phyloP scores from a whole-genome alignment of 2,888 invertebrate species.

The Seladonia tumulorum region DNA sequence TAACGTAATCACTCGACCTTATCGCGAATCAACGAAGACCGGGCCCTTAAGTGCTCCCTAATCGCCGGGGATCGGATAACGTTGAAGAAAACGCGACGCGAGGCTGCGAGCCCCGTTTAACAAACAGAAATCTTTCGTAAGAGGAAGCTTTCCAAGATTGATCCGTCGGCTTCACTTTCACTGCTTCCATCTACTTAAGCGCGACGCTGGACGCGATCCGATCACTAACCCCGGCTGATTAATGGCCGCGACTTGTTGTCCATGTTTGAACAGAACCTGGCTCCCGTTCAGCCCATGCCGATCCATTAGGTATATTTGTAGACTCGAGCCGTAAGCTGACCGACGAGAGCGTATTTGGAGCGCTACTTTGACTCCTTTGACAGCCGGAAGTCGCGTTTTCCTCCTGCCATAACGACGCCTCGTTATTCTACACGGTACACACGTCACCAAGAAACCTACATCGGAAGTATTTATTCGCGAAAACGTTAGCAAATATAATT shows the following conservation, averaged over 20 bases:
- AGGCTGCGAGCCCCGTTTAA: neutral
- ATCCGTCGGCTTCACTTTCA: conserved; percentile 32
- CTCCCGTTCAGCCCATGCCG: neutral
- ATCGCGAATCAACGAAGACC: no score
- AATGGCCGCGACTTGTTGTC: conserved; percentile 17
- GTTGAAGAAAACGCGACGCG: neutral
- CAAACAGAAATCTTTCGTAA: conserved; percentile 10
- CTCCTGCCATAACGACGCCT: neutral
- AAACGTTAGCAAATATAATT: no score
- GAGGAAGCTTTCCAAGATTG: conserved; percentile 14
- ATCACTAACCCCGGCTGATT: conserved; percentile 18
- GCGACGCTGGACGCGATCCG: neutral
- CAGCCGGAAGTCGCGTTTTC: conserved; percentile 22
- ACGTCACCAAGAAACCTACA: no score
- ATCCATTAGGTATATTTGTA: conserved; percentile 18
- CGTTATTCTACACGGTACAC: neutral
- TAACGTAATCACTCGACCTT: no score
- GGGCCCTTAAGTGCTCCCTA: neutral
- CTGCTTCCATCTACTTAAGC: conserved; percentile 8
- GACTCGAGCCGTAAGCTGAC: neutral
- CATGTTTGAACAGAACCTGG: conserved; percentile 33
- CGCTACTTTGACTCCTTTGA: neutral
- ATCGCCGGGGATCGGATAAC: neutral
- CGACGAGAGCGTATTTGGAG: neutral
- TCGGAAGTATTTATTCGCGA: no score